Base-by-base conservation (phyloP, 2,888 invertebrate genomes). In the Iphiclides podalirius region DNA sequence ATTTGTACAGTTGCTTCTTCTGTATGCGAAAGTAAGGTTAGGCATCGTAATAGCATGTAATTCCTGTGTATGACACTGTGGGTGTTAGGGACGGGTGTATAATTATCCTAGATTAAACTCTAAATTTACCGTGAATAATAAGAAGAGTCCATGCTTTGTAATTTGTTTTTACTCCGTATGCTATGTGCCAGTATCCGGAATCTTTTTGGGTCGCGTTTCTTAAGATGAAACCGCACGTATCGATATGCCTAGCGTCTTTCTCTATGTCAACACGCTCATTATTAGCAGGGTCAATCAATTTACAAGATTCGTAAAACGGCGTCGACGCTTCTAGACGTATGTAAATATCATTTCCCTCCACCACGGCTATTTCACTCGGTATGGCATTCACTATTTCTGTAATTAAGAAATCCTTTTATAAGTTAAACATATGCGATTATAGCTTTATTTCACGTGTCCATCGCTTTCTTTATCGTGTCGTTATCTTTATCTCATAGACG, bases 131-230 rank as follows among this genome's bases (percentile, higher is more conserved):
- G 54, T 60, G 55, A 13, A 83, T 72, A 39, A 47, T 58, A 1
- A 84, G 71, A 14, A 57, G 31, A 47, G 77, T 61, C 11, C 53
- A 47, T 1, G 79, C 79, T 61, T 56, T 70, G 49, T 75, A 73
- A 20, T 57, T 56, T 1, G 74, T 72, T 49, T 44, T 58, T n/a
- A 59, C 54, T 52, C 79, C 83, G 52, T 71, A 81, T 1, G 59
- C 54, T 39, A 86, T 82, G 28, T 61, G 54, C 83, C 84, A 86
- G 11, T 41, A 47, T 41, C 86, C 85, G 47, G 46, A 55, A 14
- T 76, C 66, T 4, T 17, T 43, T 8, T 33, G 36, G 7, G 52
- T 56, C 1, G 78, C 63, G 34, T 63, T 58, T 16, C 46, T 64
- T 0, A 79, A 62, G 28, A 75, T 63, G 44, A 63, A 85, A 9